phyloP scores from a whole-genome alignment of 2,113 vertebrate genomes.

The Theristicus caerulescens region DNA sequence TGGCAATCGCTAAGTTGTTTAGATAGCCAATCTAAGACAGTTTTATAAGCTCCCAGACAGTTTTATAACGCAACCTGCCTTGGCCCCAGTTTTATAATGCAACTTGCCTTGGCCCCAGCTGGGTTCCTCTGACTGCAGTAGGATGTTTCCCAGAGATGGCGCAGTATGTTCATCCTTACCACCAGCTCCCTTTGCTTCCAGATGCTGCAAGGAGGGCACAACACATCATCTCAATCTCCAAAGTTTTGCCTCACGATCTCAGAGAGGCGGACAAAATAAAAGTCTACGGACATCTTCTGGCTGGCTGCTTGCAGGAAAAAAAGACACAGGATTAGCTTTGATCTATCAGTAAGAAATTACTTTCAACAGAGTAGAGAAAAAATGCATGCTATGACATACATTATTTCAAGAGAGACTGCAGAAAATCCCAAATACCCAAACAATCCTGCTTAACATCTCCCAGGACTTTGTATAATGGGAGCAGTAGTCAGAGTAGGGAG shows the following conservation, averaged over 20 bases:
- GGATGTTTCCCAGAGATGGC: not conserved
- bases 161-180: not conserved
- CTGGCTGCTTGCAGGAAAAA: not conserved
- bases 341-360: not conserved
- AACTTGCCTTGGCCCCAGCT: not conserved
- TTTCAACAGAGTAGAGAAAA: not conserved
- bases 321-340: not conserved
- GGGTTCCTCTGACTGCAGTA: not conserved
- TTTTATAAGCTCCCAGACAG: not conserved
- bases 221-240: rapidly evolving
- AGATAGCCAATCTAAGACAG: not conserved
- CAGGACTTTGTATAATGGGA: not conserved
- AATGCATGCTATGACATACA: rapidly evolving
- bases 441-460: not conserved
- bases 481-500: not conserved
- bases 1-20: not conserved
- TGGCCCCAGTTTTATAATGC: not conserved
- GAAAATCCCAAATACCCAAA: not conserved
- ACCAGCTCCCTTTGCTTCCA: not conserved
- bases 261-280: not conserved
- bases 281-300: rapidly evolving
- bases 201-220: not conserved
- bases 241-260: not conserved
- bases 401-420: not conserved
- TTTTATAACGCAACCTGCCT: not conserved